Conservation (phyloP, 2,888 invertebrate genomes). For the Lingula anatina region DNA sequence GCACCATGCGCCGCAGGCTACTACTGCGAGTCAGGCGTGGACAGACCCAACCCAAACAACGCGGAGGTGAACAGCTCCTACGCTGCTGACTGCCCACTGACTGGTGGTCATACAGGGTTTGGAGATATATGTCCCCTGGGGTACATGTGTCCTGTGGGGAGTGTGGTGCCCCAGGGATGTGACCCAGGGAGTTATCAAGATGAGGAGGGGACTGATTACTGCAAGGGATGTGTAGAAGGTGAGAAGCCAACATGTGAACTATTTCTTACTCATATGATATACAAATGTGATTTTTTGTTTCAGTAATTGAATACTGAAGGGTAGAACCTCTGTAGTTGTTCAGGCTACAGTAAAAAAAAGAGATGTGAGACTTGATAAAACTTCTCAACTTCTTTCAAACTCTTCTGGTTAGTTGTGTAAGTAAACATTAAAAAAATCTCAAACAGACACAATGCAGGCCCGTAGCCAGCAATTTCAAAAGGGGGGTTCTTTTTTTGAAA, state of each 20-base stretch:
- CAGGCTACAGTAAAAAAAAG: neutral
- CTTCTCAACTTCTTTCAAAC: neutral
- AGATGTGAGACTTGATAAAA: neutral
- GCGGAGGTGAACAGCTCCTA: slow-evolving; percentile 34
- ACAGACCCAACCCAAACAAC: slow-evolving; percentile 41
- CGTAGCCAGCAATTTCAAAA: no score
- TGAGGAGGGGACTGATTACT: slow-evolving; percentile 24
- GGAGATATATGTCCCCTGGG: slow-evolving; percentile 45
- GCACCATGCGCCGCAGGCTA: slow-evolving; percentile 38
- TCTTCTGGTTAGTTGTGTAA: no score
- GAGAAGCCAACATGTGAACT: no score
- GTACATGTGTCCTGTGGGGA: slow-evolving; percentile 38
- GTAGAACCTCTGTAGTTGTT: no score
- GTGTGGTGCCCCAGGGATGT: slow-evolving; percentile 31
- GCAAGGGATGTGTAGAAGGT: slow-evolving; percentile 37
- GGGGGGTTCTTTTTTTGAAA: no score
- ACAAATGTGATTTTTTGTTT: no score
- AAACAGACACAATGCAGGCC: no score
- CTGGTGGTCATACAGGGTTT: slow-evolving; percentile 47
- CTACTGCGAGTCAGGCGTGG: slow-evolving; percentile 45
- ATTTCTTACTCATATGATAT: no score
- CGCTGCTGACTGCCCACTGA: slow-evolving; percentile 32
- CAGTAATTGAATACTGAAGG: no score
- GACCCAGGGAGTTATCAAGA: slow-evolving; percentile 36
- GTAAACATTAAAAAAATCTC: no score